These are phyloP conservation scores for Engraulis encrasicolus DNA, from an alignment of 2,113 vertebrate genomes.

Conservation along the genomic window DNA sequence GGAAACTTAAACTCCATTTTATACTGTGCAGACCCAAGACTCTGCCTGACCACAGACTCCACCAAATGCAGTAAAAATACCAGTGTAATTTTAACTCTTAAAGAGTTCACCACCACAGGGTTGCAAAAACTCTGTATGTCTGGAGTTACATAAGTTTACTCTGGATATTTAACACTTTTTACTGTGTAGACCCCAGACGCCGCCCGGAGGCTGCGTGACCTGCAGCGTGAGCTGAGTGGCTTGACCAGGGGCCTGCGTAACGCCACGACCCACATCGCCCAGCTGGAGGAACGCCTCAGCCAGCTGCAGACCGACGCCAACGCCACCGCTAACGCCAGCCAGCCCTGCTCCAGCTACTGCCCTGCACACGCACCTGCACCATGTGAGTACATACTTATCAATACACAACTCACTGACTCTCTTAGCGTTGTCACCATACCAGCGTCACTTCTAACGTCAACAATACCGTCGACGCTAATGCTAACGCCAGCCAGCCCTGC, in stretches of 20 bases:
- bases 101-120: too few species aligned
- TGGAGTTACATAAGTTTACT: too few species aligned
- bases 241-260: constrained; percentile 87
- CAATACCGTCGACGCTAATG: constrained; percentile 85
- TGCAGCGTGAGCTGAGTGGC: constrained; percentile 86
- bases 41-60: too few species aligned
- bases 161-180: too few species aligned
- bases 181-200: constrained; percentile 30
- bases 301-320: constrained; percentile 85
- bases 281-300: constrained; percentile 84
- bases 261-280: constrained; percentile 82
- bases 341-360: constrained; percentile 83
- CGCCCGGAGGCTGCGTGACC: constrained; percentile 69
- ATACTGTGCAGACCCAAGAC: too few species aligned
- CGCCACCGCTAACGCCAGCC: constrained; percentile 82
- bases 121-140: too few species aligned
- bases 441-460: too few species aligned
- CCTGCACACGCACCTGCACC: constrained; percentile 54
- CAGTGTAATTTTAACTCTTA: too few species aligned
- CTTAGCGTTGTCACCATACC: too few species aligned
- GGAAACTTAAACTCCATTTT: too few species aligned
- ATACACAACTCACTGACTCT: not conserved
- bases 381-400: constrained; percentile 62
- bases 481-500: constrained; percentile 83
- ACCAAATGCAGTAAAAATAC: too few species aligned